Evolutionary conservation across 2,888 invertebrate genomes (phyloP).

Genomic region (Uropetala carovei): DNA sequence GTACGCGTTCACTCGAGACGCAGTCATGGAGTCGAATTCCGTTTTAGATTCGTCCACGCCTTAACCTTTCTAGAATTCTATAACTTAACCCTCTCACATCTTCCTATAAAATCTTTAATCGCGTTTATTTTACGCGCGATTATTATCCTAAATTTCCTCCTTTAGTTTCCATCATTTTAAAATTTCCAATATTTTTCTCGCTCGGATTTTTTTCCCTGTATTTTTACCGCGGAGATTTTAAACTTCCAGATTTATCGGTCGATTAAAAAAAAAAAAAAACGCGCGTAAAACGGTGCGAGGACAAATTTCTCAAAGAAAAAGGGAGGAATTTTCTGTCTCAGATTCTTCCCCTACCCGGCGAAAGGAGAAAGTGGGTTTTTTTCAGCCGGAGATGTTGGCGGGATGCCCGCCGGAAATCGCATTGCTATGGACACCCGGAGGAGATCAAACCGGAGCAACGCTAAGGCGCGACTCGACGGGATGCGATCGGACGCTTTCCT

Average conservation of each 20-base stretch:
- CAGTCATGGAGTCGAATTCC: neutral
- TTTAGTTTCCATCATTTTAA: too few species aligned
- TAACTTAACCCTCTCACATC: neutral
- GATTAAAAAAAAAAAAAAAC: too few species aligned
- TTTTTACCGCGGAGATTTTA: too few species aligned
- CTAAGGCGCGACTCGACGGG: neutral
- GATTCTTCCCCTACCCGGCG: too few species aligned
- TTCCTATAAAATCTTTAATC: too few species aligned
- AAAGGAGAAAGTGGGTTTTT: neutral
- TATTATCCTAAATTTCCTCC: too few species aligned
- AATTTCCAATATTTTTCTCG: neutral
- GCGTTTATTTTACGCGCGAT: too few species aligned
- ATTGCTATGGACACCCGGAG: constrained; percentile 19
- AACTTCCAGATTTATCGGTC: too few species aligned
- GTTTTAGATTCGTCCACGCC: neutral
- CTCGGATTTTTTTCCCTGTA: neutral
- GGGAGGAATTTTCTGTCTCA: too few species aligned
- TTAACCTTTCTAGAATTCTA: neutral
- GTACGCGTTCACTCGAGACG: too few species aligned
- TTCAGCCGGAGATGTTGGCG: constrained; percentile 46
- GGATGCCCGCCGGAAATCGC: constrained; percentile 37
- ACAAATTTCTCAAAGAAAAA: too few species aligned
- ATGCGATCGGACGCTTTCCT: neutral
- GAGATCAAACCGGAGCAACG: neutral
- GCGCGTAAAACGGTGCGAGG: too few species aligned